These are phyloP conservation scores for Cabera pusaria DNA, from an alignment of 2,888 invertebrate genomes.

Conservation along the genomic window DNA sequence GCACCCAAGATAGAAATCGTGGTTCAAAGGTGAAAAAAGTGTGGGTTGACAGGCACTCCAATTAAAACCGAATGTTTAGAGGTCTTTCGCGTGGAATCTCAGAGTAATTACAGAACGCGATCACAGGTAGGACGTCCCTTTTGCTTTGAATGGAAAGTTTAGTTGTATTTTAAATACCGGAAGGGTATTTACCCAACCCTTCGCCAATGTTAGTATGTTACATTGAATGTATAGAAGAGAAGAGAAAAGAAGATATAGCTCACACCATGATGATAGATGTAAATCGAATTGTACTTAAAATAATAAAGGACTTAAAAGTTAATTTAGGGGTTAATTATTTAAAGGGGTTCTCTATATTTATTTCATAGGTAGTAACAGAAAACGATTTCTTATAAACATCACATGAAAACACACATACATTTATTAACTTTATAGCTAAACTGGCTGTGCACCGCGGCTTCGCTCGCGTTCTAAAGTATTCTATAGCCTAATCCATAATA, in stretches of 20 bases:
- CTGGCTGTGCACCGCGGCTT: too few species aligned
- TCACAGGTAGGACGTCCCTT: slow-evolving; percentile 40
- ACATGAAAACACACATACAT: too few species aligned
- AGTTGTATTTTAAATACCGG: slow-evolving; percentile 15
- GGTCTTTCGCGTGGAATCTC: slow-evolving; percentile 48
- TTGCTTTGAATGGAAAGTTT: slow-evolving; percentile 42
- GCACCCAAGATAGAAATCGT: slow-evolving; percentile 59
- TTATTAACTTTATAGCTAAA: too few species aligned
- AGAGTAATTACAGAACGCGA: slow-evolving; percentile 54
- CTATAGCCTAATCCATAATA: too few species aligned
- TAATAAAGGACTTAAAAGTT: too few species aligned
- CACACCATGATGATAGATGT: slow-evolving; percentile 32
- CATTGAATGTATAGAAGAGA: slow-evolving; percentile 36
- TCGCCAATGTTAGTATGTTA: slow-evolving; percentile 45
- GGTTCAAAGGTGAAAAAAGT: slow-evolving; percentile 63
- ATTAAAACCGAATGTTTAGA: slow-evolving; percentile 74
- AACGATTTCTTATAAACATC: too few species aligned
- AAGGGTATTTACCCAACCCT: slow-evolving; percentile 20
- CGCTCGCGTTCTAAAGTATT: too few species aligned
- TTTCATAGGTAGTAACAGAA: too few species aligned
- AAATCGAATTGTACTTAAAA: slow-evolving; percentile 10
- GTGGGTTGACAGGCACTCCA: slow-evolving; percentile 70
- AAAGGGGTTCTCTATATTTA: too few species aligned
- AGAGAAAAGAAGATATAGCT: slow-evolving; percentile 37
- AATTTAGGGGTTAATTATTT: too few species aligned